Evolutionary conservation across 2,888 invertebrate species (phyloP).

Genomic region (Zele albiditarsus): DNA sequence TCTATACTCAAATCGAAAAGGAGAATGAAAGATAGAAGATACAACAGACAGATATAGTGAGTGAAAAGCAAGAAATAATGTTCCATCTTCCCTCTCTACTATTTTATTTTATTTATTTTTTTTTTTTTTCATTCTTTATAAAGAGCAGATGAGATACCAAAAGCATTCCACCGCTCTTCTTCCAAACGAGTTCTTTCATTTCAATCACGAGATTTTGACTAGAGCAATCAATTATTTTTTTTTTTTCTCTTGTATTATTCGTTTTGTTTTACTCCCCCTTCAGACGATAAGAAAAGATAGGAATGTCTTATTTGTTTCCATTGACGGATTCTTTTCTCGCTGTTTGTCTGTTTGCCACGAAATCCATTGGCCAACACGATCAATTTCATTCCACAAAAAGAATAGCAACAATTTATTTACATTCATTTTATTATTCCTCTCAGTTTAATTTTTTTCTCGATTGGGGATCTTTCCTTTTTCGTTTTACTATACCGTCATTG

Average conservation of each 20-base stretch:
- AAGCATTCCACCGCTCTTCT: conserved; percentile 29
- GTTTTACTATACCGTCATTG: background rate
- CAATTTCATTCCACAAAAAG: conserved; percentile 31
- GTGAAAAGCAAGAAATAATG: conserved; percentile 8
- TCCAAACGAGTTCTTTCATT: conserved; percentile 29
- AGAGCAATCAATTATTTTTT: conserved; percentile 40
- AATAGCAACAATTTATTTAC: conserved; percentile 3
- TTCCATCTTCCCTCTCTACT: background rate
- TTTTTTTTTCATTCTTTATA: conserved; percentile 26
- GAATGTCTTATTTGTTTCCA: conserved; percentile 20
- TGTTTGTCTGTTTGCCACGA: conserved; percentile 9
- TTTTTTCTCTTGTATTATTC: background rate
- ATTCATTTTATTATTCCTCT: conserved; percentile 10
- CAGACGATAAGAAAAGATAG: conserved; percentile 34
- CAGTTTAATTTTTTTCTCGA: conserved; percentile 4
- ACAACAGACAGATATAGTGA: conserved; percentile 8
- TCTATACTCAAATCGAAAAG: conserved; percentile 18
- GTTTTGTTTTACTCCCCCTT: background rate
- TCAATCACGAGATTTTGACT: conserved; percentile 41
- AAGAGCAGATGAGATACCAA: conserved; percentile 34
- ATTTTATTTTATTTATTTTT: conserved; percentile 15
- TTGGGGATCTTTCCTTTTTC: background rate
- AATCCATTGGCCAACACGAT: background rate
- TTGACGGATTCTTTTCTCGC: background rate
- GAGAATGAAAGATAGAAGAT: conserved; percentile 9